Conservation (phyloP, 2,797 vertebrate species). For the Miopithecus talapoin region DNA sequence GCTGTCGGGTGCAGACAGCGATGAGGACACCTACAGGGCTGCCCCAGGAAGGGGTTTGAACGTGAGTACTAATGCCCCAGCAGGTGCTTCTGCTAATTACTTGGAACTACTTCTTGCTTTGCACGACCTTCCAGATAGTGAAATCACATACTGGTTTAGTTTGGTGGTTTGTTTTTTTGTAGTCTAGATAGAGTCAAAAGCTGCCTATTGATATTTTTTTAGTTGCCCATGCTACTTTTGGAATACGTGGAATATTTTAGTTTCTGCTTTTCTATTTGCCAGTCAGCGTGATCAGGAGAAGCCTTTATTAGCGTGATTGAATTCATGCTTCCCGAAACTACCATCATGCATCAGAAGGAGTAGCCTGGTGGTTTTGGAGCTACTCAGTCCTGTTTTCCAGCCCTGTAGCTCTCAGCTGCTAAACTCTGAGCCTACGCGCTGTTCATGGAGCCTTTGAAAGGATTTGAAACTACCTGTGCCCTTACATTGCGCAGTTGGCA, state of each 20-base stretch:
- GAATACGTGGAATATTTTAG: background rate
- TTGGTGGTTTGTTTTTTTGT: background rate
- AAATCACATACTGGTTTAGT: background rate
- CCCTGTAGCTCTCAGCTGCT: background rate
- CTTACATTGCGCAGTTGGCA: too few species aligned
- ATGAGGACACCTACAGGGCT: conserved; percentile 80
- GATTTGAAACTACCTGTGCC: background rate
- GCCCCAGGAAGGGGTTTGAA: conserved; percentile 78
- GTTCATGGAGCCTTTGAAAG: background rate
- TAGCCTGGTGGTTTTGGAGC: background rate
- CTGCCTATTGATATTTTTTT: accelerated
- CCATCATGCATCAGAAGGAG: background rate
- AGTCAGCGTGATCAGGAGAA: accelerated
- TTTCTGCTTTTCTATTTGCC: background rate
- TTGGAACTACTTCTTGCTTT: background rate
- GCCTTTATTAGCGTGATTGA: background rate
- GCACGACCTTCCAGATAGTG: accelerated
- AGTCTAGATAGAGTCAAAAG: background rate
- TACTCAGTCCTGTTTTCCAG: too few species aligned
- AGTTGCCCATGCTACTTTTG: accelerated
- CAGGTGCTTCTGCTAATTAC: background rate
- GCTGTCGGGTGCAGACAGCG: conserved; percentile 72
- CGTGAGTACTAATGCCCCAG: conserved; percentile 81
- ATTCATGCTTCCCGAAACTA: background rate
- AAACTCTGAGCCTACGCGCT: background rate